Percentiles rank a stretch among this genome's conserved stretches.
phyloP scores from a whole-genome alignment of 2,888 invertebrate genomes.

The Epistrophe eligans region DNA sequence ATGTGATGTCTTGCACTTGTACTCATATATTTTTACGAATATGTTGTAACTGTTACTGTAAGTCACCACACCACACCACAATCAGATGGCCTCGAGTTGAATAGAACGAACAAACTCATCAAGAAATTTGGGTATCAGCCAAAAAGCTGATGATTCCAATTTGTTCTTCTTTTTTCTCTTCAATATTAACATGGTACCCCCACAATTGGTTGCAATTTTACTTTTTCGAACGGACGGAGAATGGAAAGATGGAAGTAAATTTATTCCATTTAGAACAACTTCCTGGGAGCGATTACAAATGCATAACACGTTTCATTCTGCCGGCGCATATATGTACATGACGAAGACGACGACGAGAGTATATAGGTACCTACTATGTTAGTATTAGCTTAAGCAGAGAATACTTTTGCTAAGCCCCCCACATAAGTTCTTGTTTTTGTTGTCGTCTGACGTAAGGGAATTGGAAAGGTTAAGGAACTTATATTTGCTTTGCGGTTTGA shows the following conservation, averaged over 20 bases:
- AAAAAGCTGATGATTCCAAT: constrained; percentile 64
- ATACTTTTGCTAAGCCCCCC: not conserved
- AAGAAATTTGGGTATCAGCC: constrained; percentile 63
- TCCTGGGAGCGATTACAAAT: constrained; percentile 70
- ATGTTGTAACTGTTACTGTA: not conserved
- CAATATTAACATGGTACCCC: constrained; percentile 24
- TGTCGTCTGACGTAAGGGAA: constrained; percentile 55
- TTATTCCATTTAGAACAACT: constrained; percentile 67
- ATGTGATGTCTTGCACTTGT: not conserved
- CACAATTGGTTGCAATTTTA: constrained; percentile 53
- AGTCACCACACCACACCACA: not conserved
- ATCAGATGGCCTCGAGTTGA: constrained; percentile 13
- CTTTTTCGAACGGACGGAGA: not conserved
- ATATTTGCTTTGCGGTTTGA: constrained; percentile 13
- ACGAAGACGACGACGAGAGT: not conserved
- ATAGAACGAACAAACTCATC: constrained; percentile 52
- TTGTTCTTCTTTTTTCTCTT: not conserved
- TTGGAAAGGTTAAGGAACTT: constrained; percentile 68
- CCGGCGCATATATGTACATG: constrained; percentile 25
- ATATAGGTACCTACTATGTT: too few relatives aligned
- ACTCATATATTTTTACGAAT: not conserved
- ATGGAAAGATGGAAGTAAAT: constrained; percentile 26
- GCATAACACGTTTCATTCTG: constrained; percentile 53
- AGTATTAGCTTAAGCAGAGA: constrained; percentile 19
- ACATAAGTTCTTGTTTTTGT: constrained; percentile 13